These are phyloP conservation scores for Chunga burmeisteri DNA, from an alignment of 2,113 vertebrate genomes.

Conservation along the genomic window DNA sequence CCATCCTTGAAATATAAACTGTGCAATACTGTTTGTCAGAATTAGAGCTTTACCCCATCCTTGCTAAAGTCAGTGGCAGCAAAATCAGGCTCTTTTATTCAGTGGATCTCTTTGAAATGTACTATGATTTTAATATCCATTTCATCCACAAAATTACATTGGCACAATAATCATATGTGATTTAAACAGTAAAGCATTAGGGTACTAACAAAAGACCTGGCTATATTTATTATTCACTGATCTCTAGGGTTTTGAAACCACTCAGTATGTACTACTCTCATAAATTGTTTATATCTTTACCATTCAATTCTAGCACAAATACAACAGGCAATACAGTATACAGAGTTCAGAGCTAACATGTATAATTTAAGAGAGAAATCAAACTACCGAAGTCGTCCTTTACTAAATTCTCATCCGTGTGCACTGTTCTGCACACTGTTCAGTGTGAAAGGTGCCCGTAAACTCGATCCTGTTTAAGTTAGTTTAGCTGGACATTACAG, in stretches of 20 bases:
- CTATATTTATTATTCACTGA: conserved; percentile 42
- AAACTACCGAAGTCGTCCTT: background rate
- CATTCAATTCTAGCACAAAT: conserved; percentile 33
- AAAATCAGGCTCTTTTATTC: background rate
- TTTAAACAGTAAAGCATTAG: background rate
- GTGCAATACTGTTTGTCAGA: background rate
- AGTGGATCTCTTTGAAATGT: background rate
- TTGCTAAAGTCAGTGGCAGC: background rate
- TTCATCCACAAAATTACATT: background rate
- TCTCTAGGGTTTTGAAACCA: conserved; percentile 7
- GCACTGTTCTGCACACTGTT: background rate
- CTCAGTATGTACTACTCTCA: background rate
- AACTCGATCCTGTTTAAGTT: background rate
- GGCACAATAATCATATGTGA: background rate
- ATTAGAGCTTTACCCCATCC: background rate
- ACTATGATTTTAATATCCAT: background rate
- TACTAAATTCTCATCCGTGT: background rate
- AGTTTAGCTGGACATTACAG: background rate
- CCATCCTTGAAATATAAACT: background rate
- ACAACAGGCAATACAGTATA: conserved; percentile 9
- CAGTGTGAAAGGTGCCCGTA: background rate
- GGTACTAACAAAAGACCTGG: background rate
- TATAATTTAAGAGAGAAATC: conserved; percentile 30
- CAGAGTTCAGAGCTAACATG: background rate
- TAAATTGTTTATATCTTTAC: conserved; percentile 52